Evolutionary conservation across 2,888 invertebrate genomes (phyloP), one percentile per base, ranked within the genome.

Genomic region (Oscheius sp.): DNA sequence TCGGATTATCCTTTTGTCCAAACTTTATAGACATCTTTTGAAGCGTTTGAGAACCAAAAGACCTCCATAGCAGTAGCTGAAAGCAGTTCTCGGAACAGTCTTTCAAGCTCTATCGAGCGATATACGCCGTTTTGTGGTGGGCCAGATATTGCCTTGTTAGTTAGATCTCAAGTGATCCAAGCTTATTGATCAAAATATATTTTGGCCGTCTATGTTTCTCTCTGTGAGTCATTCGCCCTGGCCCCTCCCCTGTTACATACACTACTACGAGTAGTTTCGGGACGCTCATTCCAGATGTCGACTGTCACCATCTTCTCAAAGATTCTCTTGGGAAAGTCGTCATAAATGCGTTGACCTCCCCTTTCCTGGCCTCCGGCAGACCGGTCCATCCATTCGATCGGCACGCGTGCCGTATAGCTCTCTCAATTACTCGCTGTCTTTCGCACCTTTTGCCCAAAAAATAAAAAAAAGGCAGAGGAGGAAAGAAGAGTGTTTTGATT

Each of bases 221-320:
- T n/a, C 25, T 3, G 23, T 25, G 48, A 25, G 10, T 48, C 23
- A 25, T 45, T 45, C 48, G 12, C 12, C 20, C 10, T 25, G 23
- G 23, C 23, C 48, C 23, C 20, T 25, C 48, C 20, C 25, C 20
- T 45, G n/a, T n/a, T n/a, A n/a, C n/a, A n/a, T n/a, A 15, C 42
- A 17, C 12, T 17, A 42, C 42, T 42, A 42, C 42, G 5, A 42
- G n/a, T 42, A 15, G 17, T 48, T 48, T 48, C 12, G 23, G 15
- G 10, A 5, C 23, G 20, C 12, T 20, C 55, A 55, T 55, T 55
- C 55, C 55, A 55, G 55, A 55, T 55, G 55, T 55, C 27, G 12
- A 29, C 52, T 27, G 12, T 52, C 29, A 10, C 52, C 12, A 29
- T 27, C 27, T 12, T 27, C 4, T 15, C 25, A 48, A 48, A 48